Base-by-base conservation (phyloP, 2,797 vertebrate species). In the Synaphobranchus kaupii region DNA sequence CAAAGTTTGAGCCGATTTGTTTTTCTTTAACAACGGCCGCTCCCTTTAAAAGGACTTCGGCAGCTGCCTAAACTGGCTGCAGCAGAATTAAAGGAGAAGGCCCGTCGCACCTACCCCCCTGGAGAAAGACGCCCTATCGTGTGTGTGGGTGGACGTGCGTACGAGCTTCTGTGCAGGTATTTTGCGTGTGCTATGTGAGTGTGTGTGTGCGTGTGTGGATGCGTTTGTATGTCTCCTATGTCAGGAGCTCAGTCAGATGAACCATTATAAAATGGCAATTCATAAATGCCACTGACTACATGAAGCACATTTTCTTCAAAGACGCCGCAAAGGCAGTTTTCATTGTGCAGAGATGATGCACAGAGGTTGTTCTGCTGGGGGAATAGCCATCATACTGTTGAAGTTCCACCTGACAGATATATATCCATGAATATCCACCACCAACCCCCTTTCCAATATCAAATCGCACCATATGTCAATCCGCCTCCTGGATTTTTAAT, bases 401-500 rank as follows among this genome's bases (percentile, higher is more conserved):
- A 12, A 83, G 60, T 44, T 87, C 48, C 48, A 87, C 48, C 86
- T 71, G 60, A 68, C 48, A 47, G 39, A 9, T 68, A 28, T 66
- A 66, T 66, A 66, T 66, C 63, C 63, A 60, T 83, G 81, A 71
- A 80, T 47, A 71, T 58, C 47, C n/a, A 15, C 44, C 47, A 20
- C 34, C 66, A 31, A 34, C 60, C 48, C 28, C 81, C 48, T 52
- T 68, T 68, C 60, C 28, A 84, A 87, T 84, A 87, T 84, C 66
- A 63, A 54, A 44, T 84, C 54, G 20, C 81, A 87, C 63, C 86
- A 87, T 84, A 87, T 84, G 81, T 76, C 81, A 73, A 56, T 84
- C 66, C 7, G 68, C 81, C 66, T 87, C 22, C 60, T 84, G 81
- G 47, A 87, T 87, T 80, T 50, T 87, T 60, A 52, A 73, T 87